Conservation (phyloP, 2,113 vertebrate species). For the Tachysurus fulvidraco region DNA sequence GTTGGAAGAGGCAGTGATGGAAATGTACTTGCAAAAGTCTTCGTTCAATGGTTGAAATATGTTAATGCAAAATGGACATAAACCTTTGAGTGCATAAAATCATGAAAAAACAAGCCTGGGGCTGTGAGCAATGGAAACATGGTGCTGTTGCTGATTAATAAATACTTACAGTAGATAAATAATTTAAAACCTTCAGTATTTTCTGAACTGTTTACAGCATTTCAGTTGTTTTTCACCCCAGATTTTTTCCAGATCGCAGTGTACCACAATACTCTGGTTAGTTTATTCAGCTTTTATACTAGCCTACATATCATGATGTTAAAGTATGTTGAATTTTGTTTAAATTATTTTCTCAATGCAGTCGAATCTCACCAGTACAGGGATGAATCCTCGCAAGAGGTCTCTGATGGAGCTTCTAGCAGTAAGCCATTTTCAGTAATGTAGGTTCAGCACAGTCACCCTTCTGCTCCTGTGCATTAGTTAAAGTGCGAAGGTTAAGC, state of each 20-base stretch:
- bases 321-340: neutral
- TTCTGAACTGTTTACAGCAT: neutral
- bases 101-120: neutral
- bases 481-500: slow-evolving; percentile 13
- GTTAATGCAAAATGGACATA: neutral
- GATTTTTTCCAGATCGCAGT: neutral
- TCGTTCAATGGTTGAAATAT: neutral
- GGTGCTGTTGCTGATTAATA: neutral
- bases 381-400: neutral
- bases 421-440: slow-evolving; percentile 3
- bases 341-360: neutral
- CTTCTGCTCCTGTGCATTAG: slow-evolving; percentile 28
- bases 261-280: neutral
- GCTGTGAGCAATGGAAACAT: neutral
- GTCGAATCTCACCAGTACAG: neutral
- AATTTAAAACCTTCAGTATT: neutral
- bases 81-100: neutral
- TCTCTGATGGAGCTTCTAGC: slow-evolving; percentile 30
- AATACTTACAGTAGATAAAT: neutral
- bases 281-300: neutral
- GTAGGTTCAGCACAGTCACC: slow-evolving; percentile 13
- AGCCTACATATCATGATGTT: neutral
- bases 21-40: neutral
- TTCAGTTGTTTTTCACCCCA: neutral
- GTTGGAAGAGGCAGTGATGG: neutral